Percentiles rank a stretch among this genome's conserved stretches.
phyloP scores from a whole-genome alignment of 2,113 vertebrate genomes.

The Nycticorax nycticorax region DNA sequence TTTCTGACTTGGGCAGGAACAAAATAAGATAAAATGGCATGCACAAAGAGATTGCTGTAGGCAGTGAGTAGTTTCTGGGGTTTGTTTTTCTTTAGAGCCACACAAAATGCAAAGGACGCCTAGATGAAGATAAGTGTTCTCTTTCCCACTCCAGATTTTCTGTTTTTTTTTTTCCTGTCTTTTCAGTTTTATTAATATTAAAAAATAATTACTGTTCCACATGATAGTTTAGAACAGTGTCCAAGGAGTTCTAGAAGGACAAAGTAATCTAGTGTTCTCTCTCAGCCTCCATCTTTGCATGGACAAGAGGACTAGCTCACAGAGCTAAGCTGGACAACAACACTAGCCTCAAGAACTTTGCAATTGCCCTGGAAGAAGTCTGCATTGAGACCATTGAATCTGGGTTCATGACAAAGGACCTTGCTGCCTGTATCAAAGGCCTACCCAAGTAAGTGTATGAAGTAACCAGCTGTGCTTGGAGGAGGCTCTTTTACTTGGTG shows the following conservation, averaged over 20 bases:
- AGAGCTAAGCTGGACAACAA: constrained; percentile 92
- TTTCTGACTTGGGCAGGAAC: not conserved
- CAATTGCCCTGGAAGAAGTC: constrained; percentile 88
- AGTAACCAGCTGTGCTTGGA: not conserved
- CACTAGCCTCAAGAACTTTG: constrained; percentile 82
- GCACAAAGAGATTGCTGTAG: not conserved
- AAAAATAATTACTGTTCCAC: not conserved
- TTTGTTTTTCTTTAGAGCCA: not conserved
- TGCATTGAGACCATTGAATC: constrained; percentile 96
- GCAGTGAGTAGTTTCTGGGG: not conserved
- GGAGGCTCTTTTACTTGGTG: not conserved
- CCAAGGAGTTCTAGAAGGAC: not conserved
- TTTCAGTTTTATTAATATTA: not conserved
- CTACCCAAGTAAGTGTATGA: constrained; percentile 85
- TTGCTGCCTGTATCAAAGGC: constrained; percentile 96
- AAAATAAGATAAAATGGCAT: not conserved
- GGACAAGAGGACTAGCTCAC: constrained; percentile 92
- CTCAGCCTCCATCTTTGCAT: constrained; percentile 97
- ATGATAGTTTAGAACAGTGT: not conserved
- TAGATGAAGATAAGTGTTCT: not conserved
- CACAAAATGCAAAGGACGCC: not conserved
- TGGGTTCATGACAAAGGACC: constrained; percentile 97
- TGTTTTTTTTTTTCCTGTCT: not conserved
- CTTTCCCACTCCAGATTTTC: not conserved
- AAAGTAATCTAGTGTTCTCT: not conserved